A percentile compares a stretch with the other conserved stretches of the same genome.
Conservation (phyloP, 2,888 invertebrate species). For the Bellardia pandia region DNA sequence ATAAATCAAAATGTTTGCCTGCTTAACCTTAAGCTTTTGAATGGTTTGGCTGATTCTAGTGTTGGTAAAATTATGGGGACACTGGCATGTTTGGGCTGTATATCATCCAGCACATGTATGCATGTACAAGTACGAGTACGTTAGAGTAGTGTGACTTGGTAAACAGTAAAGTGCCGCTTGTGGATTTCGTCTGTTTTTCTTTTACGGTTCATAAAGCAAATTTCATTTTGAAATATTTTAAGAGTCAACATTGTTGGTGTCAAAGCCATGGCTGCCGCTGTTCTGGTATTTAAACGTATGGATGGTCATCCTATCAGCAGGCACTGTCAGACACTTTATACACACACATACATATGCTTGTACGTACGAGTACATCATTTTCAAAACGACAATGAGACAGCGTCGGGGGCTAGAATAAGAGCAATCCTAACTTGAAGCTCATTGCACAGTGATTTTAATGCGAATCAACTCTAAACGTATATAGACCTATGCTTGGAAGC, state of each 20-base stretch:
- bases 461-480: no score
- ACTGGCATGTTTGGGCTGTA: slow-evolving; percentile 57
- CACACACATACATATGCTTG: neutral
- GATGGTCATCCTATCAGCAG: slow-evolving; percentile 51
- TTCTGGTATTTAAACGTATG: slow-evolving; percentile 1
- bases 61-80: slow-evolving; percentile 62
- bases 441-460: slow-evolving; percentile 2
- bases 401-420: slow-evolving; percentile 52
- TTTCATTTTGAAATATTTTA: slow-evolving; percentile 84
- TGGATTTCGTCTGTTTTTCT: slow-evolving; percentile 71
- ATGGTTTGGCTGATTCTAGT: slow-evolving; percentile 60
- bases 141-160: slow-evolving; percentile 17
- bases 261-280: slow-evolving; percentile 61
- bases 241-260: slow-evolving; percentile 70
- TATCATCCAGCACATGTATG: slow-evolving; percentile 43
- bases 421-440: neutral
- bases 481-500: no score
- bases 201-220: slow-evolving; percentile 84
- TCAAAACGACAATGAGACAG: slow-evolving; percentile 17
- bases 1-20: slow-evolving; percentile 82
- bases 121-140: neutral
- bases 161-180: slow-evolving; percentile 49
- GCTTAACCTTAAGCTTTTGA: slow-evolving; percentile 75
- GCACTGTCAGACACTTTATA: slow-evolving; percentile 21
- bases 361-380: neutral